Evolutionary conservation across 2,797 vertebrate genomes (phyloP), one percentile per base, ranked within the genome.

Genomic region (Falco cherrug): DNA sequence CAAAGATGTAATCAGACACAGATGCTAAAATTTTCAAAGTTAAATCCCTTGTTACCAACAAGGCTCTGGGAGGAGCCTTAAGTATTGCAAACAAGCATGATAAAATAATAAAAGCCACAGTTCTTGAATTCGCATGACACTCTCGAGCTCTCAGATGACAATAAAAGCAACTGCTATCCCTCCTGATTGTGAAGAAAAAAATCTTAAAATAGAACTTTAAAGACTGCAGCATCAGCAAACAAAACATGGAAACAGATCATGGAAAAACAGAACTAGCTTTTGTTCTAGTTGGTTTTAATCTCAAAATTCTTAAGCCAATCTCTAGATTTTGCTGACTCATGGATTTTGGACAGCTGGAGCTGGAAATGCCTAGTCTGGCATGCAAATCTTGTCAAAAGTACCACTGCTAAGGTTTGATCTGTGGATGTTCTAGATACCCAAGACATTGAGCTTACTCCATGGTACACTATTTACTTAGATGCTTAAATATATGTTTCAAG

Each of bases 1-100:
- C 85, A 86, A 89, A 69, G 61, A 81, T n/a, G 77, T 93, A 94
- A 95, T 93, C 70, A 91, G 89, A 91, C 33, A 35, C 87, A 96
- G 93, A 93, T 91, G 94, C 73, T 88, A 79, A 75, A 71, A 51
- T 88, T 96, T 94, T 93, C 56, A 11, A 83, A 89, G 68, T 69
- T 86, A 93, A 96, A 75, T 67, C 76, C 74, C 71, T 81, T 76
- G 59, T 94, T 88, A 90, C 71, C 22, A 92, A 5, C 37, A 39
- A 39, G 37, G 37, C 24, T 71, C 60, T 83, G 71, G 86, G 89
- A 93, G 81, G 81, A 87, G 37, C 48, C 39, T 85, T 67, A 67
- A 87, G 56, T 80, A 74, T 67, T 93, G 67, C 76, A 87, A 93
- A 88, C 61, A 93, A 92, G 51, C 79, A 75, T 0, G 69, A 89